phyloP scores from a whole-genome alignment of 2,797 vertebrate genomes.

The Scleropages formosus region DNA sequence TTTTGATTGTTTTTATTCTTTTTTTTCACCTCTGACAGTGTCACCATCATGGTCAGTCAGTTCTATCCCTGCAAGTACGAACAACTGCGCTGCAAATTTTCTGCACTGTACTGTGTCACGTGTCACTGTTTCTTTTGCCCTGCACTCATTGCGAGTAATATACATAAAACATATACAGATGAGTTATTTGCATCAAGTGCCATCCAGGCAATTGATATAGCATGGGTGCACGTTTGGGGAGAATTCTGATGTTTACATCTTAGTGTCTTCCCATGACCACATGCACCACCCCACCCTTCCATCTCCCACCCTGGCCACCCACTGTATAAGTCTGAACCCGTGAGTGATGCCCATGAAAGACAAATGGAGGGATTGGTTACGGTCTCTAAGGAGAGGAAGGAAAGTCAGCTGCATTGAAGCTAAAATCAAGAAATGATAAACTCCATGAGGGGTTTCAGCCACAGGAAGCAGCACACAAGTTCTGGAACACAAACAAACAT shows the following conservation, averaged over 20 bases:
- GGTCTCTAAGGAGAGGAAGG: conserved; percentile 60
- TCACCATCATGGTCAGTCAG: conserved; percentile 49
- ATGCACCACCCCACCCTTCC: conserved; percentile 25
- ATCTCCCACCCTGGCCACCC: conserved; percentile 35
- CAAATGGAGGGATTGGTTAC: conserved; percentile 60
- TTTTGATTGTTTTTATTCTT: not conserved
- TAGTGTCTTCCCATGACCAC: conserved; percentile 44
- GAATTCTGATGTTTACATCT: conserved; percentile 60
- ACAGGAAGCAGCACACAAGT: conserved; percentile 56
- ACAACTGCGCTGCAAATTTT: conserved; percentile 55
- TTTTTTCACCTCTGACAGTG: conserved; percentile 22
- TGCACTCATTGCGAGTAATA: conserved; percentile 27
- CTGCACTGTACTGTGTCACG: not conserved
- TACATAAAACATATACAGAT: conserved; percentile 25
- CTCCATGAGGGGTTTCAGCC: conserved; percentile 53
- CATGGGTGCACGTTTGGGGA: conserved; percentile 39
- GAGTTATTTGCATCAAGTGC: conserved; percentile 34
- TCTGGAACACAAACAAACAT: conserved; percentile 58
- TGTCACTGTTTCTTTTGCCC: conserved; percentile 14
- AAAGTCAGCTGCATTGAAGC: conserved; percentile 60
- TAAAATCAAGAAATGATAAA: conserved; percentile 48
- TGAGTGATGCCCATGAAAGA: conserved; percentile 68
- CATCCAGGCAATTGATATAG: conserved; percentile 36
- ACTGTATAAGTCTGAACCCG: conserved; percentile 41
- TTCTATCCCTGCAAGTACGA: conserved; percentile 56